Conservation (phyloP, 2,113 vertebrate genomes). For the Himantopus leucocephalus region DNA sequence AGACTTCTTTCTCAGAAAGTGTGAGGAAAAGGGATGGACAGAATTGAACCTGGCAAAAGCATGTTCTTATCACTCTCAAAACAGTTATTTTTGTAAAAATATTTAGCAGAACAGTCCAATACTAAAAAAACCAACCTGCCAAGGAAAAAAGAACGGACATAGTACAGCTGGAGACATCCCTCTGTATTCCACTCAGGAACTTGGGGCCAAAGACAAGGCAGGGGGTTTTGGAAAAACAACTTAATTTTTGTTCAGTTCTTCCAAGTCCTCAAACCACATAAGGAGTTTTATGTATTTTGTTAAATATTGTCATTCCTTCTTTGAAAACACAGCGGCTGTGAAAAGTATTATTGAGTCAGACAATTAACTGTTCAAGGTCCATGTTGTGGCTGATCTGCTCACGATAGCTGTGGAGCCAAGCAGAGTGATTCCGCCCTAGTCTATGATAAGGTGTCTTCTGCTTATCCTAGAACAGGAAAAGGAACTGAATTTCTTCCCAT, state of each 20-base stretch:
- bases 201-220: background rate
- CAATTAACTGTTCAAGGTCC: background rate
- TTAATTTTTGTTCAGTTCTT: background rate
- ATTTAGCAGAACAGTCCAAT: constrained; percentile 19
- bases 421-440: background rate
- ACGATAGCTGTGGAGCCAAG: background rate
- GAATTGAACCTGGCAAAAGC: background rate
- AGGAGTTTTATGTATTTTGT: background rate
- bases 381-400: background rate
- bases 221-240: background rate
- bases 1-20: background rate
- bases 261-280: background rate
- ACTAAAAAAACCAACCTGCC: background rate
- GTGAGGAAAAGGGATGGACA: background rate
- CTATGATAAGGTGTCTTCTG: background rate
- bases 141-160: background rate
- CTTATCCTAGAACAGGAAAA: too few species aligned
- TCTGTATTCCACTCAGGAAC: background rate
- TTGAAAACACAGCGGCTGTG: background rate
- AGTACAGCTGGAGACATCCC: background rate
- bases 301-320: background rate
- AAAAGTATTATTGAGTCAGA: background rate
- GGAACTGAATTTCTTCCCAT: too few species aligned
- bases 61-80: constrained; percentile 36
- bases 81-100: constrained; percentile 27